Percentiles rank a stretch among this genome's conserved stretches.
phyloP scores from a whole-genome alignment of 92 coral and sea anemone genomes.

The Phenganax subtilis region DNA sequence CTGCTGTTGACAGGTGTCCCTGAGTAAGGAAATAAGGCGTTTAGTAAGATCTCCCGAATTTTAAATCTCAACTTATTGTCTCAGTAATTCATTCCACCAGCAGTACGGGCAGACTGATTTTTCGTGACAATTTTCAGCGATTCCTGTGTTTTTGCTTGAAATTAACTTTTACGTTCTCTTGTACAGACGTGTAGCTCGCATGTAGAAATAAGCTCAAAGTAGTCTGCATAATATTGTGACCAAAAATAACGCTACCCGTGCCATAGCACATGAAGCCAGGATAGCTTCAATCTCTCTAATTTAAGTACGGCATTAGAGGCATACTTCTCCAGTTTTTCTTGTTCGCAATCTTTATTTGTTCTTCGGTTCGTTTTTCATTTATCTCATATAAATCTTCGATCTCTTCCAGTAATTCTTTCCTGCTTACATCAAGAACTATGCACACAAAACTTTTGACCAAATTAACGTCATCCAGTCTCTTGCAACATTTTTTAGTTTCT shows the following conservation, averaged over 20 bases:
- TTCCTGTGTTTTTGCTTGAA: too few species aligned
- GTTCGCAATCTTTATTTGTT: slow-evolving; percentile 57
- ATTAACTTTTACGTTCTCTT: too few species aligned
- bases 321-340: slow-evolving; percentile 75
- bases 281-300: background rate
- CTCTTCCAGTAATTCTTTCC: slow-evolving; percentile 66
- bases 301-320: slow-evolving; percentile 4
- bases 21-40: too few species aligned
- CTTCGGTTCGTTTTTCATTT: slow-evolving; percentile 59
- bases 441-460: slow-evolving; percentile 85
- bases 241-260: background rate
- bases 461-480: slow-evolving; percentile 50
- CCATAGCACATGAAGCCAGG: background rate
- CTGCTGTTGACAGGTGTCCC: too few species aligned
- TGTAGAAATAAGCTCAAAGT: too few species aligned
- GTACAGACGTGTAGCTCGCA: too few species aligned
- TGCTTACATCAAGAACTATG: slow-evolving; percentile 81
- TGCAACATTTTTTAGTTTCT: slow-evolving; percentile 42
- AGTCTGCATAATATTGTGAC: background rate
- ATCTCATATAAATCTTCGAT: slow-evolving; percentile 73
- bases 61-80: too few species aligned
- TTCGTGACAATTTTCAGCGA: too few species aligned
- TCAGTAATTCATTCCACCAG: too few species aligned
- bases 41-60: too few species aligned
- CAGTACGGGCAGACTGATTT: too few species aligned